A percentile compares a stretch with the other conserved stretches of the same genome.
phyloP scores from a whole-genome alignment of 2,113 vertebrate species.

The Excalfactoria chinensis region DNA sequence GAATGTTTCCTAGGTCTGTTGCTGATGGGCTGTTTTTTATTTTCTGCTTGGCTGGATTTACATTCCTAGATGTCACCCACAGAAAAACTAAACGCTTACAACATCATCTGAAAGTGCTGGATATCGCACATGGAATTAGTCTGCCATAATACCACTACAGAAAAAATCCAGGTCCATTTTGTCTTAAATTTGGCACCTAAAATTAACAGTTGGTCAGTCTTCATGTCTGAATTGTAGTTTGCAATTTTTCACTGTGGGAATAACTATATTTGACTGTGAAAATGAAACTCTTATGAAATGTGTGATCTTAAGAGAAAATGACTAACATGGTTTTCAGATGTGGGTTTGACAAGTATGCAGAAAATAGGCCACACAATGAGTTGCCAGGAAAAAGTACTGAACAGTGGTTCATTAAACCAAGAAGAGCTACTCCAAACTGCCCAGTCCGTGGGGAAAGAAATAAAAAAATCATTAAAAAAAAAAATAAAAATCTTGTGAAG shows the following conservation, averaged over 20 bases:
- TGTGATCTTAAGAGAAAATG: slow-evolving; percentile 26
- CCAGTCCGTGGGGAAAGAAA: not conserved
- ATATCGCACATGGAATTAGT: not conserved
- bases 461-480: not conserved
- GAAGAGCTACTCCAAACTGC: not conserved
- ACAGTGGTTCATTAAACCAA: slow-evolving; percentile 3
- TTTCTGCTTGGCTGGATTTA: slow-evolving; percentile 14
- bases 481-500: not conserved
- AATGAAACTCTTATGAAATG: slow-evolving; percentile 36
- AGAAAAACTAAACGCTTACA: not conserved
- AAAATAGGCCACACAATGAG: slow-evolving; percentile 47
- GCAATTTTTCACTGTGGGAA: not conserved
- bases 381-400: slow-evolving; percentile 22
- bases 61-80: not conserved
- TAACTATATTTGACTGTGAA: not conserved
- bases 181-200: not conserved
- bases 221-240: not conserved
- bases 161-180: not conserved
- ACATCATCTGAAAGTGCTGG: not conserved
- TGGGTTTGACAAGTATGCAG: slow-evolving; percentile 1
- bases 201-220: not conserved
- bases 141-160: not conserved
- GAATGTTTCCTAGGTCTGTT: slow-evolving; percentile 47
- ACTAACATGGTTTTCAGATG: slow-evolving; percentile 40
- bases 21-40: not conserved